Conservation (phyloP, 2,113 vertebrate genomes). For the Fulmarus glacialis region DNA sequence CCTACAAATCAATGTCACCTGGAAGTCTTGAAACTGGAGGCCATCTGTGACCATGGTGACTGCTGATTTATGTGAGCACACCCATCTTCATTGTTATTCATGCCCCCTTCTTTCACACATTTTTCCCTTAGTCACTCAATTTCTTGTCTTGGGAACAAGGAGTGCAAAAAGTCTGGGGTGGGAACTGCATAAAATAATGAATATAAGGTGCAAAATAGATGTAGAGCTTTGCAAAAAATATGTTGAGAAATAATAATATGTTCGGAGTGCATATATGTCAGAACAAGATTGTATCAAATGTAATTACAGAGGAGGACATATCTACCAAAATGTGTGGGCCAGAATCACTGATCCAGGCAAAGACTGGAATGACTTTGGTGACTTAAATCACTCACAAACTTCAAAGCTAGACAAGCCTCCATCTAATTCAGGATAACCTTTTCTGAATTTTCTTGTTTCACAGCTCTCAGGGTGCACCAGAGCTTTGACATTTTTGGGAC, state of each 20-base stretch:
- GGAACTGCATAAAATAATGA: not conserved
- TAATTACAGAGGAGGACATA: not conserved
- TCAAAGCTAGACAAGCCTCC: not conserved
- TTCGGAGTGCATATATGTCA: not conserved
- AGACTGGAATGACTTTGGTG: not conserved
- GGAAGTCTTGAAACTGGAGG: not conserved
- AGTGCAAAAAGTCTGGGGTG: not conserved
- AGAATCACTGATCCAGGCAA: not conserved
- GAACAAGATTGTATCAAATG: not conserved
- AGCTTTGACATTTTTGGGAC: not conserved
- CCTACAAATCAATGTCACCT: conserved; percentile 37
- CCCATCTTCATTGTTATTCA: conserved; percentile 24
- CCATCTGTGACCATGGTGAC: conserved; percentile 32
- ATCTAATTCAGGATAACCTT: not conserved
- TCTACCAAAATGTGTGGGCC: not conserved
- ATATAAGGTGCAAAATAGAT: not conserved
- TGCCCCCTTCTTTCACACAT: not conserved
- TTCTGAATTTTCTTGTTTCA: not conserved
- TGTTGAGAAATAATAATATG: not conserved
- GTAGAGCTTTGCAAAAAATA: not conserved
- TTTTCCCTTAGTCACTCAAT: conserved; percentile 17
- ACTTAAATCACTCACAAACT: not conserved
- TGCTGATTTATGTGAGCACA: conserved; percentile 38
- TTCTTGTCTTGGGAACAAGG: not conserved
- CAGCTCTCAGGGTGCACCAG: not conserved